Conservation (phyloP, 2,888 invertebrate species). For the Eilema sororculum region DNA sequence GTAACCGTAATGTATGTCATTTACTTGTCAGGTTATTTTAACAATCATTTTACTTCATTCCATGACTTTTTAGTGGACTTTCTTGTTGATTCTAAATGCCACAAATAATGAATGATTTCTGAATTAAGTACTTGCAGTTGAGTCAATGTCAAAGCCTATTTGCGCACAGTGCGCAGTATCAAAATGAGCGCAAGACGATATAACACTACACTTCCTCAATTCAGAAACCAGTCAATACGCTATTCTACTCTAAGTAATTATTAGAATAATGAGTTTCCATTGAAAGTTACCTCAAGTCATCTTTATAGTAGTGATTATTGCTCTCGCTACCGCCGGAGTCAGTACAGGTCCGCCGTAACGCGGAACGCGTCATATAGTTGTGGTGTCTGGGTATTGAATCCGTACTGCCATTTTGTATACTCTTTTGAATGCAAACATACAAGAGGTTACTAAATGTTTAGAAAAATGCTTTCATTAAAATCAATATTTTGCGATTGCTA, state of each 20-base stretch:
- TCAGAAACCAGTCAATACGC: too few species aligned
- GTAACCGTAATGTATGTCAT: too few species aligned
- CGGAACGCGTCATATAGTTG: neutral
- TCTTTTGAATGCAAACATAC: neutral
- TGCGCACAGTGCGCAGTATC: too few species aligned
- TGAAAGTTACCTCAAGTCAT: conserved; percentile 73
- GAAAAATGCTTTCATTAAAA: neutral
- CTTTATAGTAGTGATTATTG: conserved; percentile 72
- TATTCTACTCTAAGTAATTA: neutral
- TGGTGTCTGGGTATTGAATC: neutral
- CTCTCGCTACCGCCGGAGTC: conserved; percentile 8
- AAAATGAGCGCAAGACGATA: too few species aligned
- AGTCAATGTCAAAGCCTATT: too few species aligned
- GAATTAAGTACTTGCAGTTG: neutral
- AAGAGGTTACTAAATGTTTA: neutral
- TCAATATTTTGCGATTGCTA: too few species aligned
- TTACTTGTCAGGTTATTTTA: too few species aligned
- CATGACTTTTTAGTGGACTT: too few species aligned
- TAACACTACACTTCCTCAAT: too few species aligned
- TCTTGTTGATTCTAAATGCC: too few species aligned
- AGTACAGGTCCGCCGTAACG: neutral
- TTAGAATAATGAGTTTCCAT: neutral
- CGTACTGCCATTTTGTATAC: neutral
- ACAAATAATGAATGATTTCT: too few species aligned
- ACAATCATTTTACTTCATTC: too few species aligned